Conservation (phyloP, 2,797 vertebrate species). For the Thalassophryne amazonica region DNA sequence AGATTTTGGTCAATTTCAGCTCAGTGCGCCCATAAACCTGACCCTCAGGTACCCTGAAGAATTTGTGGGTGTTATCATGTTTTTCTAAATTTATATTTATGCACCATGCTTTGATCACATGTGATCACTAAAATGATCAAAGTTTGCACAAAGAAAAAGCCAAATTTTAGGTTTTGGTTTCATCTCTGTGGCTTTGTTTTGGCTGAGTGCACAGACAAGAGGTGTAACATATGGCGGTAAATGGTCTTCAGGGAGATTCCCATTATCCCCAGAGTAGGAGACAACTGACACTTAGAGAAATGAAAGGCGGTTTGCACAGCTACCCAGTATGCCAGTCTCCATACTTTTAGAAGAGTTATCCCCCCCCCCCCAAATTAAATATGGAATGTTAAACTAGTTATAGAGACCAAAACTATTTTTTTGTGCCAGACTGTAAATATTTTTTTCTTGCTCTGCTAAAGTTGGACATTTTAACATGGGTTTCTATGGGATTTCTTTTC, state of each 20-base stretch:
- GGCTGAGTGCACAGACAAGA: slow-evolving; percentile 48
- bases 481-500: too few species aligned
- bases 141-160: neutral
- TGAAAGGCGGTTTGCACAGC: slow-evolving; percentile 56
- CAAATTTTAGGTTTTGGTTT: neutral
- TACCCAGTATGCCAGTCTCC: slow-evolving; percentile 35
- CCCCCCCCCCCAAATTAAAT: too few species aligned
- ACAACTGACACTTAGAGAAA: slow-evolving; percentile 56
- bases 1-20: too few species aligned
- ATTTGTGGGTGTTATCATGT: neutral
- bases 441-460: too few species aligned
- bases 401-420: too few species aligned
- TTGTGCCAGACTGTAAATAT: too few species aligned
- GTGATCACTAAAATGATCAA: neutral
- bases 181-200: slow-evolving; percentile 38
- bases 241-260: slow-evolving; percentile 42
- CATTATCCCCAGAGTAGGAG: slow-evolving; percentile 36
- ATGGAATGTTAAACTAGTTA: too few species aligned
- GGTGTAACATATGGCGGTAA: slow-evolving; percentile 69
- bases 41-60: too few species aligned
- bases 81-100: neutral
- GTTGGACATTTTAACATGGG: too few species aligned
- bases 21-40: too few species aligned
- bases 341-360: slow-evolving; percentile 27
- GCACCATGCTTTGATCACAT: neutral